Conservation (phyloP, 2,888 invertebrate genomes). For the Nycteola revayana region DNA sequence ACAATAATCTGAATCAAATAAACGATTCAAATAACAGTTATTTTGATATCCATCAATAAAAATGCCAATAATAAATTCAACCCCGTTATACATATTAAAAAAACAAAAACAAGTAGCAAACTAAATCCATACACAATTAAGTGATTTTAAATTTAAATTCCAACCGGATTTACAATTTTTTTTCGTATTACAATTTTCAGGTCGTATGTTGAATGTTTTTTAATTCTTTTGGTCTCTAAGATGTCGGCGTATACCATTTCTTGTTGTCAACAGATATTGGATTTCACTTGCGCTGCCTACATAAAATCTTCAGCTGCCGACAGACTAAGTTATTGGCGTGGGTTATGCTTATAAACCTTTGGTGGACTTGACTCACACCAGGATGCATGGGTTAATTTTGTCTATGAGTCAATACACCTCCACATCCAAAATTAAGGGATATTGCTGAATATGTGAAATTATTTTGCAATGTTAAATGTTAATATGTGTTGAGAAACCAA, state of each 20-base stretch:
- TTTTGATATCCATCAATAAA: too few relatives aligned
- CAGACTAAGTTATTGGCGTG: slow-evolving; percentile 36
- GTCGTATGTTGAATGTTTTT: slow-evolving; percentile 6
- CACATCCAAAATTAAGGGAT: slow-evolving; percentile 31
- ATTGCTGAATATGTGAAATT: slow-evolving; percentile 20
- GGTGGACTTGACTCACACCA: slow-evolving; percentile 47
- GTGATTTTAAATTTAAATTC: slow-evolving; percentile 20
- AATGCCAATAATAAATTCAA: too few relatives aligned
- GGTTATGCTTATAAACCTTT: slow-evolving; percentile 37
- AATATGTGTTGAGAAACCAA: too few relatives aligned
- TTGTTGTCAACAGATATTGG: slow-evolving; percentile 31
- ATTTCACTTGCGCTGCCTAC: slow-evolving; percentile 36
- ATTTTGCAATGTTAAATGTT: too few relatives aligned
- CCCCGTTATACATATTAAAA: too few relatives aligned
- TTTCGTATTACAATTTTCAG: slow-evolving; percentile 16
- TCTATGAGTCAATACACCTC: slow-evolving; percentile 53
- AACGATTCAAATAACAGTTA: too few relatives aligned
- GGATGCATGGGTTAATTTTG: slow-evolving; percentile 42
- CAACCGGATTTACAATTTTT: slow-evolving; percentile 20
- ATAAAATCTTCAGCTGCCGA: slow-evolving; percentile 28
- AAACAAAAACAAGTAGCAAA: too few relatives aligned
- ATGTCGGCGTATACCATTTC: slow-evolving; percentile 10
- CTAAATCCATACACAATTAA: slow-evolving; percentile 14
- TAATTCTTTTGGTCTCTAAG: slow-evolving; percentile 8
- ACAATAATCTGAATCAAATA: too few relatives aligned